Percentiles rank a stretch among this genome's conserved stretches.
phyloP scores from a whole-genome alignment of 2,888 invertebrate genomes.

The Nebria brevicollis region DNA sequence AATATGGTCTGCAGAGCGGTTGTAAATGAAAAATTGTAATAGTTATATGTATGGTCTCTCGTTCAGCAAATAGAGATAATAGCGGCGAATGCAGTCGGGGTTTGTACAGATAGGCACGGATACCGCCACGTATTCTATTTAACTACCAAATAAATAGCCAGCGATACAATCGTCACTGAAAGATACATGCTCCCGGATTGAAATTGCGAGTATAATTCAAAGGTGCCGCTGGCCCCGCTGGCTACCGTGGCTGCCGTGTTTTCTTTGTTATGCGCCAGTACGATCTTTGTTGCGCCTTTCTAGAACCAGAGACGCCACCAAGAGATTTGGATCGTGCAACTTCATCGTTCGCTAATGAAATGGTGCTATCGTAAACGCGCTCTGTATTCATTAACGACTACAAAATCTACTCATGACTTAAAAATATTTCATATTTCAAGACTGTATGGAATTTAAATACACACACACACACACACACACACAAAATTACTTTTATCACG shows the following conservation, averaged over 20 bases:
- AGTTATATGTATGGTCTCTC: not conserved
- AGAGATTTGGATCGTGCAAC: conserved; percentile 37
- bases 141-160: conserved; percentile 47
- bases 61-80: not conserved
- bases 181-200: conserved; percentile 48
- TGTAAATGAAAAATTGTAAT: too few relatives aligned
- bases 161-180: conserved; percentile 44
- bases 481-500: too few relatives aligned
- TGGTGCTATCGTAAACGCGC: conserved; percentile 15
- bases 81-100: not conserved
- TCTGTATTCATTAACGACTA: conserved; percentile 32
- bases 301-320: not conserved
- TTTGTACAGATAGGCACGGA: conserved; percentile 3
- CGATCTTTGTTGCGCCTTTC: not conserved
- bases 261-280: not conserved
- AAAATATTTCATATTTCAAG: too few relatives aligned
- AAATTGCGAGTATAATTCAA: conserved; percentile 47
- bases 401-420: too few relatives aligned
- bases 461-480: too few relatives aligned
- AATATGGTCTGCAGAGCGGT: too few relatives aligned
- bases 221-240: conserved; percentile 34
- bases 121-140: conserved; percentile 39
- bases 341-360: conserved; percentile 46
- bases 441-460: too few relatives aligned
- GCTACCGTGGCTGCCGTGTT: not conserved